Evolutionary conservation across 2,888 invertebrate species (phyloP).

Genomic region (Ophioninae sp.): DNA sequence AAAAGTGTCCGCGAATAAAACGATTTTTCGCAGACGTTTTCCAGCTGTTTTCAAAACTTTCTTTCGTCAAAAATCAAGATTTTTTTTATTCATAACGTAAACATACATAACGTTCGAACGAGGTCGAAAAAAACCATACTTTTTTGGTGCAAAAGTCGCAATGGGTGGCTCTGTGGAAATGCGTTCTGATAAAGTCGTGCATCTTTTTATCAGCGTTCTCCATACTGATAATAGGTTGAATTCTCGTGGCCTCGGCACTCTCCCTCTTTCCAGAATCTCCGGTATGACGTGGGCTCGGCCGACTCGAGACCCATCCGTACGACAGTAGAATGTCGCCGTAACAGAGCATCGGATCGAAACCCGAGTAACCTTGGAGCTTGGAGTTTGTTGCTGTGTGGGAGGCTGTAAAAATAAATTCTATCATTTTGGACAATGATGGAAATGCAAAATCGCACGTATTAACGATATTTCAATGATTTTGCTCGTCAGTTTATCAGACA

Average conservation of each 20-base stretch:
- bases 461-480: background rate
- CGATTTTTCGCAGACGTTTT: too few species aligned
- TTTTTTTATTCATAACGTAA: background rate
- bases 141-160: constrained; percentile 97
- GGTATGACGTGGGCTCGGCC: constrained; percentile 76
- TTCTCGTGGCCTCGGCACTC: constrained; percentile 71
- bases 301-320: constrained; percentile 87
- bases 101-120: background rate
- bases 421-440: background rate
- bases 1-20: too few species aligned
- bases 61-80: background rate
- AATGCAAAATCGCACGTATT: background rate
- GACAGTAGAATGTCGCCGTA: constrained; percentile 95
- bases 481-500: too few species aligned
- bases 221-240: constrained; percentile 68
- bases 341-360: constrained; percentile 95
- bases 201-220: constrained; percentile 75
- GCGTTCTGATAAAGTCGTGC: constrained; percentile 93
- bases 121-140: constrained; percentile 80
- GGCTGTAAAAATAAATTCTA: constrained; percentile 63
- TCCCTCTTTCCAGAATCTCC: constrained; percentile 72
- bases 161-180: constrained; percentile 94
- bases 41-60: background rate
- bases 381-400: constrained; percentile 74
- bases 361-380: constrained; percentile 84